Conservation (phyloP, 2,113 vertebrate species). For the Aix galericulata region DNA sequence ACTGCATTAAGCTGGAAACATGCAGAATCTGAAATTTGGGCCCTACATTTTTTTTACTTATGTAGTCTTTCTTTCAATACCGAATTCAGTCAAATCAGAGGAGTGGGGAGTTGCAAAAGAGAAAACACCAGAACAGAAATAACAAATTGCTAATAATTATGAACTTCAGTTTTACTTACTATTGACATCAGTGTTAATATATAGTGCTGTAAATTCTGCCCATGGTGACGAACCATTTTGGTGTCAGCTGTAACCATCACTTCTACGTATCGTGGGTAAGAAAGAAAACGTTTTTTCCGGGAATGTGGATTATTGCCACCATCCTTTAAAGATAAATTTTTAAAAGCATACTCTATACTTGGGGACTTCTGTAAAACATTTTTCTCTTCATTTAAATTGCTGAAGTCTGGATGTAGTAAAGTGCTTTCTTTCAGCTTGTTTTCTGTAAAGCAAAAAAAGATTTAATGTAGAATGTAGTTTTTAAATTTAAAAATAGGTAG, state of each 20-base stretch:
- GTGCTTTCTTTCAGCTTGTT: constrained; percentile 63
- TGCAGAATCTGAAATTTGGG: neutral
- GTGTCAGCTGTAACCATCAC: constrained; percentile 95
- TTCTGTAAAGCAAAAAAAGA: constrained; percentile 69
- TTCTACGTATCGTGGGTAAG: constrained; percentile 96
- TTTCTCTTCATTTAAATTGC: constrained; percentile 75
- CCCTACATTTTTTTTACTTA: neutral
- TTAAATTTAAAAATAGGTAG: neutral
- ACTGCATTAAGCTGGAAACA: neutral
- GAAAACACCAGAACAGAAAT: neutral
- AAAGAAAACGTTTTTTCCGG: constrained; percentile 92
- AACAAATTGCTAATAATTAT: neutral
- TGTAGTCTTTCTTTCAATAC: neutral
- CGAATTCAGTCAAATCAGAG: neutral
- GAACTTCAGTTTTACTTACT: constrained; percentile 86
- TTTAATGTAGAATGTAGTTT: neutral
- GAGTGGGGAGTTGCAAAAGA: neutral
- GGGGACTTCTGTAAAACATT: constrained; percentile 68
- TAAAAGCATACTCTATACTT: constrained; percentile 48
- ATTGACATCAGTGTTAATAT: constrained; percentile 97
- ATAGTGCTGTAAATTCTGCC: constrained; percentile 92
- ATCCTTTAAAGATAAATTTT: constrained; percentile 43
- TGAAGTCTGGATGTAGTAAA: constrained; percentile 63
- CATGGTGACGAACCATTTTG: constrained; percentile 92
- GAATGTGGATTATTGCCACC: constrained; percentile 61